Base-by-base conservation (phyloP, 2,888 invertebrate species). In the Ctenicera cuprea region DNA sequence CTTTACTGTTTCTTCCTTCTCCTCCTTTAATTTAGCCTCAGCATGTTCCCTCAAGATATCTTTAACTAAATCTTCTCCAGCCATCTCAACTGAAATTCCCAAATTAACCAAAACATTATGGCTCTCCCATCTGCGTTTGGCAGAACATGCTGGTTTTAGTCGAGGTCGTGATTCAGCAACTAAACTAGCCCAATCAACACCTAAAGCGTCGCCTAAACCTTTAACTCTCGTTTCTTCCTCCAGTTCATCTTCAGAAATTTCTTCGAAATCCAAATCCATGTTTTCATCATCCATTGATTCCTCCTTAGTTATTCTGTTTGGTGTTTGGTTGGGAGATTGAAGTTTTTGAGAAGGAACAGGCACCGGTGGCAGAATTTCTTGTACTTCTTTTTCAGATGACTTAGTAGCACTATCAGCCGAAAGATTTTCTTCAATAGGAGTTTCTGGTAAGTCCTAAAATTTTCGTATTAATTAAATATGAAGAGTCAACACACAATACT, bases 171-270 rank as follows among this genome's bases (percentile, higher is more conserved):
- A 94, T 86, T 95, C 95, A 1, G 94, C 94, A 0, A 95, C 94
- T 54, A 97, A 89, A 84, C 95, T 95, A 11, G 95, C 94, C 97
- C 97, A 97, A 87, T 97, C 97, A 0, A 97, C 97, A n/a, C 97
- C 97, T 30, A 97, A 87, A n/a, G 96, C 96, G 87, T 97, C 97
- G 4, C 96, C 96, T 75, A 97, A 90, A 38, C 94, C 92, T 86
- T 89, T 92, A 77, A 90, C 89, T 82, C 90, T 91, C 12, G 94
- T 90, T 81, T 95, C 94, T 84, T 95, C 95, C 84, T 96, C 96
- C 38, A 96, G 87, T 86, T 96, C 96, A 64, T 95, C 96, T 85
- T 96, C 96, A 14, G 95, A 95, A 82, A 96, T 95, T 88, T 96
- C 95, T 87, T 96, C 96, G 87, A 96, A 96, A 83, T 95, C 95